Evolutionary conservation across 2,113 vertebrate species (phyloP), one percentile per base, ranked within the genome.

Genomic region (Argyrosomus japonicus): DNA sequence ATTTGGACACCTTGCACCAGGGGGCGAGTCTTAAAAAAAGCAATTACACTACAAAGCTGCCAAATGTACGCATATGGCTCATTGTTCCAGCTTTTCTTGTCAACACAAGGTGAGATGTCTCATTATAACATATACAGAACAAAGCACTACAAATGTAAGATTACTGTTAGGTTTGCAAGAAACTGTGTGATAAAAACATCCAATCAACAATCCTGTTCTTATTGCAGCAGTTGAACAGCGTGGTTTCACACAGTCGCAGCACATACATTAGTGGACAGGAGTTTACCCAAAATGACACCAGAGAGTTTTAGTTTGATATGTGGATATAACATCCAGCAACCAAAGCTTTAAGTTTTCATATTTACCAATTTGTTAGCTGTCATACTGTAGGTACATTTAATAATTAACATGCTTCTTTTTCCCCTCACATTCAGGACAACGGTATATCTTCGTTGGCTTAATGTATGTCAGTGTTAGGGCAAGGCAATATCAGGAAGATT

Each of bases 21-120:
- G 75, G 57, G 45, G 84, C n/a, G 19, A 72, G 45, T 72, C 25
- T 65, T 2, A 57, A 71, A 80, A 58, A 58, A 58, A 45, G 47
- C 7, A 51, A 71, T 75, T 61, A 58, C 47, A 65, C 63, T n/a
- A 43, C 12, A 11, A 84, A 48, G 54, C 64, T 87, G 88, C 82
- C 91, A 87, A 83, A 67, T 61, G 3, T 81, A 73, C 75, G 71
- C 82, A 84, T 88, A 80, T 82, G 80, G 73, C 54, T 81, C 65
- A 81, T 75, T 88, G 82, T 88, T 68, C 74, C 65, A 53, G 78
- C 72, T 70, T 45, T 56, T 85, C 69, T 75, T 68, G 61, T 79
- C 54, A 69, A 25, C 23, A 77, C 60, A 71, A 81, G 82, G 89
- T 65, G 75, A 82, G 68, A 83, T 67, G 63, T 85, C 83, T 75